Base-by-base conservation (phyloP, 2,113 vertebrate species). In the Hippoglossus stenolepis region DNA sequence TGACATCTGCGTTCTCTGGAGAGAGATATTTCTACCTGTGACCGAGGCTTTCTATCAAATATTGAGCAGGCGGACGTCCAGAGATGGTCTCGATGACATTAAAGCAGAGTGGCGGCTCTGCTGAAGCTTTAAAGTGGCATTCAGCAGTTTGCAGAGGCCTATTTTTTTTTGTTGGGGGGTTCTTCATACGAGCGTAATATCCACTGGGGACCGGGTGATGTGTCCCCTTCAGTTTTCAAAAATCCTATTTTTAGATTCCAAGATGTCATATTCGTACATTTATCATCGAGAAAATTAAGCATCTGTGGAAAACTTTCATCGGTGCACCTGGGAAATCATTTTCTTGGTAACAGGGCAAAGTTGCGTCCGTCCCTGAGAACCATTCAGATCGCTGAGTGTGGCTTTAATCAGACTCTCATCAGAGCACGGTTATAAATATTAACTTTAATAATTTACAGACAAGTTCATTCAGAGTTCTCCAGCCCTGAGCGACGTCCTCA, bases 1-100 rank as follows among this genome's bases (percentile, higher is more conserved):
- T 20, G 82, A 79, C 63, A 53, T 88, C 63, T 77, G 76, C 84
- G 63, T 76, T 57, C 79, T 90, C 77, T 6, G n/a, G 68, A 65
- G 83, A 73, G 61, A 87, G 85, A 84, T 83, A 86, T 83, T 85
- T 83, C 80, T 87, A 89, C 88, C 86, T 87, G 87, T 90, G 91
- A 90, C 88, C 88, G 77, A 88, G 87, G 89, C 83, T 91, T 81
- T 85, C 87, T 58, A 91, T 92, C 76, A 92, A 92, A 91, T 92
- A 91, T 92, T 92, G 78, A 64, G 21, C 91, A 88, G 87, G 72
- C 71, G 77, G 49, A 71, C 51, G 51, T 92, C 91, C 87, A 83
- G 80, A 90, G 87, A 91, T 90, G 87, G 82, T 83, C 40, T 17
- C 51, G 67, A 43, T 80, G 79, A 65, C 80, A 81, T 78, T 63